A percentile compares a stretch with the other conserved stretches of the same genome.
Conservation (phyloP, 2,113 vertebrate species). For the Glareola pratincola region DNA sequence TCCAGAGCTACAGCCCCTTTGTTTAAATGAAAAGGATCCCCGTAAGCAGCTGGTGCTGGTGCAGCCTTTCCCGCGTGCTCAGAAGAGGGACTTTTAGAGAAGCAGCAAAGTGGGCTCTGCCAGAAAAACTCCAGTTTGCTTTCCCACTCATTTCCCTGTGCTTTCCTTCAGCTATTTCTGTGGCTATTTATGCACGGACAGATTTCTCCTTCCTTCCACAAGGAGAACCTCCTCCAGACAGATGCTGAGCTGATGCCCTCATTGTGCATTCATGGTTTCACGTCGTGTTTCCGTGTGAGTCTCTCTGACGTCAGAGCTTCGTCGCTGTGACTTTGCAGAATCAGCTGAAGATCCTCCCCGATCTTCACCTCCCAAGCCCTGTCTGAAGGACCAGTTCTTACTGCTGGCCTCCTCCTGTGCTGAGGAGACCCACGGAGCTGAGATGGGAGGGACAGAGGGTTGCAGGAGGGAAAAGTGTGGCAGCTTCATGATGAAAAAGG, state of each 20-base stretch:
- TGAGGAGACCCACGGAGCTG: accelerated
- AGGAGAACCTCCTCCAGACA: not conserved
- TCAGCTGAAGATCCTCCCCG: not conserved
- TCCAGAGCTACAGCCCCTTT: not conserved
- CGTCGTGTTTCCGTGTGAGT: accelerated
- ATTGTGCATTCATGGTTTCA: not conserved
- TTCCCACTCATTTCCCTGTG: not conserved
- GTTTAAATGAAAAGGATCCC: not conserved
- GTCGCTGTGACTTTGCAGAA: not conserved
- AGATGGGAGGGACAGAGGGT: not conserved
- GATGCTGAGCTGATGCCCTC: not conserved
- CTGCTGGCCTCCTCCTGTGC: not conserved
- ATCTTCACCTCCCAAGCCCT: not conserved
- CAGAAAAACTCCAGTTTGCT: not conserved
- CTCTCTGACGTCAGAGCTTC: not conserved
- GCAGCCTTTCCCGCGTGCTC: not conserved
- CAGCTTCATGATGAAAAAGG: accelerated
- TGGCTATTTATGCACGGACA: not conserved
- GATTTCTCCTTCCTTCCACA: not conserved
- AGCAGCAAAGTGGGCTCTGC: not conserved
- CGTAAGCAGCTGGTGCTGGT: not conserved
- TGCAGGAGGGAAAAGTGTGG: not conserved
- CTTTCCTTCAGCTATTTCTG: not conserved
- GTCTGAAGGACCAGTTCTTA: not conserved
- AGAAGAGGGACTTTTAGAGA: not conserved